phyloP scores from a whole-genome alignment of 2,113 vertebrate species.

The Boulengeromyrus knoepffleri region DNA sequence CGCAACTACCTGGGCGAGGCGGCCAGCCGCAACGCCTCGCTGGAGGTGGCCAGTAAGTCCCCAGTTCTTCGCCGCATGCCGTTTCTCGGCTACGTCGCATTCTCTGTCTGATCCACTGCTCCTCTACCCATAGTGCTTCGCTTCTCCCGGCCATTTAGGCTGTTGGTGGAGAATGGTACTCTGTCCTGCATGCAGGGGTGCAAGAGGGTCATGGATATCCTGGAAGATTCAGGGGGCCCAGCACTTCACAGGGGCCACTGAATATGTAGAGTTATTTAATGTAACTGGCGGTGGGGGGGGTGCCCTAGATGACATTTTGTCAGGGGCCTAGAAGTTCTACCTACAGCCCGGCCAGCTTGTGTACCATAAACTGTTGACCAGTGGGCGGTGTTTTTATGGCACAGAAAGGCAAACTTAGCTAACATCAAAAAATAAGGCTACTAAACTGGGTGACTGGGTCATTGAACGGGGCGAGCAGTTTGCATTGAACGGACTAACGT shows the following conservation, averaged over 20 bases:
- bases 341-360: neutral
- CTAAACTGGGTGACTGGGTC: neutral
- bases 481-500: neutral
- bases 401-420: neutral
- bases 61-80: neutral
- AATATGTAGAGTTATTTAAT: neutral
- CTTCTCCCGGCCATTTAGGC: neutral
- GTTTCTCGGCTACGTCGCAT: neutral
- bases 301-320: neutral
- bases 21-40: constrained; percentile 88
- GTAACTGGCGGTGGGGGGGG: neutral
- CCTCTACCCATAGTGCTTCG: neutral
- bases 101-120: neutral
- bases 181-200: neutral
- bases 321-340: neutral
- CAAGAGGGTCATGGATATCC: neutral
- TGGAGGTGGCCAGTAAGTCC: constrained; percentile 95
- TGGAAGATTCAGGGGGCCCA: neutral
- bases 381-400: neutral
- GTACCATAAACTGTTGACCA: neutral
- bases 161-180: neutral
- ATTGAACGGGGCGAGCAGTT: neutral
- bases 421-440: neutral
- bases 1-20: constrained; percentile 93
- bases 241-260: neutral